Base-by-base conservation (phyloP, 1,140 invertebrate genomes). In the Argopecten irradians region DNA sequence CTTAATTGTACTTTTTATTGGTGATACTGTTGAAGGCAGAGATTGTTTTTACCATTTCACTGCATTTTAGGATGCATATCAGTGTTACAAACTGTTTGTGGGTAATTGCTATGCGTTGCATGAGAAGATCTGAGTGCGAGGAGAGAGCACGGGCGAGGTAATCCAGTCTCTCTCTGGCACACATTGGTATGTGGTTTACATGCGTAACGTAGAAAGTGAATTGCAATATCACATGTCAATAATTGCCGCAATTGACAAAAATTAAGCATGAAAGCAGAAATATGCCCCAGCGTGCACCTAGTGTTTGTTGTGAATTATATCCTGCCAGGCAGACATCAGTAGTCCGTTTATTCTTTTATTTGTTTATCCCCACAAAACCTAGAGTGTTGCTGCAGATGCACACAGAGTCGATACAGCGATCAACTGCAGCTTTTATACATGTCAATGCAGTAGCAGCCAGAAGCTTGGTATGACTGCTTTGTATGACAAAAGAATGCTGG, bases 321-420 rank as follows among this genome's bases (percentile, higher is more conserved):
- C 55, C 55, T 71, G 55, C 55, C n/a, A 71, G 22, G 55, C 0
- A 16, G 5, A 71, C 55, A 71, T 22, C n/a, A 28, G 55, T 71
- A n/a, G 22, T 71, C n/a, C 55, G 55, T 71, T 71, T 71, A 71
- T 71, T n/a, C 55, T n/a, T 71, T 71, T 71, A 71, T 71, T 71
- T 71, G 55, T 71, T n/a, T 71, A 71, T 71, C 55, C 22, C 55
- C n/a, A 71, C 55, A 71, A 71, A 71, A 71, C 55, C 0, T 11
- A n/a, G 22, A 71, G 55, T 71, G 55, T 71, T 71, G 55, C n/a
- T 28, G 55, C 7, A n/a, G 55, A n/a, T 71, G 55, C 55, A 71
- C 55, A 71, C 22, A 3, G 55, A 3, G 55, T 16, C 55, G 22
- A 71, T 28, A 46, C n/a, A 2, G 28, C n/a, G 1, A 28, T 7